Evolutionary conservation across 2,888 invertebrate species (phyloP).

Genomic region (Serrognathus titanus): DNA sequence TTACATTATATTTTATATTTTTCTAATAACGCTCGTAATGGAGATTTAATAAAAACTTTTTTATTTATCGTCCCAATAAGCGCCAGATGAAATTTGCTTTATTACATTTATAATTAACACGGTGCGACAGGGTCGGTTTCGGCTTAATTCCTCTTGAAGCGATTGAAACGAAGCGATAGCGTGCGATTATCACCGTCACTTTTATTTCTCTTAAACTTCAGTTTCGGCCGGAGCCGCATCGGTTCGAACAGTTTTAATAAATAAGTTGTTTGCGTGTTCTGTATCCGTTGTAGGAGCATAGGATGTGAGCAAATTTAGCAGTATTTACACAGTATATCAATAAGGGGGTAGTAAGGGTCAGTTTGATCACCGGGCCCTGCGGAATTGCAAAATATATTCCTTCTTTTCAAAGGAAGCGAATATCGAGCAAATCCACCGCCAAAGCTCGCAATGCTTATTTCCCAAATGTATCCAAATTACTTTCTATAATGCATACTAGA

Average conservation of each 20-base stretch:
- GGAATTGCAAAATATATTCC: conserved; percentile 47
- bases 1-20: conserved; percentile 34
- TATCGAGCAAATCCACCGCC: conserved; percentile 17
- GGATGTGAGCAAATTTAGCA: conserved; percentile 34
- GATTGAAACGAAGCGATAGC: no score
- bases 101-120: neutral
- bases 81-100: neutral
- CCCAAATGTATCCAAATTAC: conserved; percentile 28
- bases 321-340: conserved; percentile 52
- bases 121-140: no score
- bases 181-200: neutral
- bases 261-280: conserved; percentile 18
- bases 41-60: conserved; percentile 20
- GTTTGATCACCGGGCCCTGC: conserved; percentile 44
- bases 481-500: conserved; percentile 46
- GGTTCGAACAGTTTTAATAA: conserved; percentile 15
- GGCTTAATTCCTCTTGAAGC: no score
- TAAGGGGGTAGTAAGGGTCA: conserved; percentile 45
- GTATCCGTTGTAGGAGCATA: conserved; percentile 9
- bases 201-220: neutral
- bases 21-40: conserved; percentile 26
- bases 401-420: conserved; percentile 23
- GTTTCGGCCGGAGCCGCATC: no score
- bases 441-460: neutral
- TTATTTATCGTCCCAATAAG: conserved; percentile 12